A percentile compares a stretch with the other conserved stretches of the same genome.
Conservation (phyloP, 2,888 invertebrate genomes). For the Euzetes globulus region DNA sequence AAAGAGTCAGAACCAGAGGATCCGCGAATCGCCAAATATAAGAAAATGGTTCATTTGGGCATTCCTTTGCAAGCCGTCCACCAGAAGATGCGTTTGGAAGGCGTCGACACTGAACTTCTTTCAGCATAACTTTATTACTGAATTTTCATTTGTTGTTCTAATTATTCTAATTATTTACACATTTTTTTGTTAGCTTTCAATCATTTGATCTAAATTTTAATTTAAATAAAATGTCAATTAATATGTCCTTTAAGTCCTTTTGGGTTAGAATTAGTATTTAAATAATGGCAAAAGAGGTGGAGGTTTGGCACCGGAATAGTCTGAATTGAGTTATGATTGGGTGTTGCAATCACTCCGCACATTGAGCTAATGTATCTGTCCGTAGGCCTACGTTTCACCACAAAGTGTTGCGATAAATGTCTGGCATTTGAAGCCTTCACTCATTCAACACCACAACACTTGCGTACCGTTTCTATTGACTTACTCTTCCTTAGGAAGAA, state of each 20-base stretch:
- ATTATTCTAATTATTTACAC: not conserved
- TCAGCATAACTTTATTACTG: not conserved
- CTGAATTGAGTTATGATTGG: slow-evolving; percentile 26
- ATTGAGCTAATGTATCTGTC: slow-evolving; percentile 22
- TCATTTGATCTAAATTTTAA: not conserved
- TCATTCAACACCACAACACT: not conserved
- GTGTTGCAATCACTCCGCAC: slow-evolving; percentile 1
- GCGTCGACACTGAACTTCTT: slow-evolving; percentile 19
- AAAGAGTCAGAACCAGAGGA: not conserved
- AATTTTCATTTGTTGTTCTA: not conserved
- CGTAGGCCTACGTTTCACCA: slow-evolving; percentile 24
- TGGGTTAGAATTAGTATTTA: not conserved
- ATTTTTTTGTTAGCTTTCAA: not conserved
- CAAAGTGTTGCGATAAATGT: slow-evolving; percentile 8
- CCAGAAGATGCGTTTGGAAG: slow-evolving; percentile 33
- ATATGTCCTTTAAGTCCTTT: not conserved
- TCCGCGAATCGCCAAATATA: slow-evolving; percentile 29
- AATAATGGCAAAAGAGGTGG: not conserved
- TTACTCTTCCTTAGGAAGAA: slow-evolving; percentile 23
- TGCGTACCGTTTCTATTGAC: slow-evolving; percentile 25
- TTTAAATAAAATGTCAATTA: not conserved
- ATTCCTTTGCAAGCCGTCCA: slow-evolving; percentile 32
- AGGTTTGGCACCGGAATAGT: not conserved
- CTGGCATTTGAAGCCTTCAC: slow-evolving; percentile 9
- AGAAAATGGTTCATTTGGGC: slow-evolving; percentile 34